These are phyloP conservation scores for Gorsachius magnificus DNA, from an alignment of 2,797 vertebrate species.

Conservation along the genomic window DNA sequence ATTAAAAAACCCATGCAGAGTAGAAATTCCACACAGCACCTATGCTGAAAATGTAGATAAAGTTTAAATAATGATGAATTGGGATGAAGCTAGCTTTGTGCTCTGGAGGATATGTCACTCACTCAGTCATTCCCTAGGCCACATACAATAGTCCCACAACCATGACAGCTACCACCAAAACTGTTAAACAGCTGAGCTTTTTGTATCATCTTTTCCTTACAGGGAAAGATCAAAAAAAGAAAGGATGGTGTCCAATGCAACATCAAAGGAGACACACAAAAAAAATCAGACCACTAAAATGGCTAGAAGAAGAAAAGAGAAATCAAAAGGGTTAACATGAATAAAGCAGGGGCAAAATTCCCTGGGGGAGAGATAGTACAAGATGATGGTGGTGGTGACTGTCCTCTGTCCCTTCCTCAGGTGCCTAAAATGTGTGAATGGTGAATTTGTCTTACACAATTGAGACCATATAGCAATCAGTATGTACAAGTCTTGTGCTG, in stretches of 20 bases:
- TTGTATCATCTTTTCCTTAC: not conserved
- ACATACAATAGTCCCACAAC: rapidly evolving
- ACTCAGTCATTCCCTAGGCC: not conserved
- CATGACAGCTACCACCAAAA: not conserved
- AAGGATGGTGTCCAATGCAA: rapidly evolving
- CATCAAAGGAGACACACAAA: not conserved
- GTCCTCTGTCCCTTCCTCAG: not conserved
- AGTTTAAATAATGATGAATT: not conserved
- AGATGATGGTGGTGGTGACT: not conserved
- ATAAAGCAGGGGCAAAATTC: not conserved
- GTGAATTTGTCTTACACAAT: not conserved
- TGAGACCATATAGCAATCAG: not conserved
- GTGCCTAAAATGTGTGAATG: not conserved
- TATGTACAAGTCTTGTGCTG: no score
- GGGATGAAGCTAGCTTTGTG: not conserved
- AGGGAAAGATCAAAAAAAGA: not conserved
- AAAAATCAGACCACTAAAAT: not conserved
- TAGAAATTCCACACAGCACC: not conserved
- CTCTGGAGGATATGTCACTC: not conserved
- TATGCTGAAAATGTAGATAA: not conserved
- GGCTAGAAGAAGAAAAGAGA: not conserved
- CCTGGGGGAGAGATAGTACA: not conserved
- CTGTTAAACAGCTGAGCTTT: not conserved
- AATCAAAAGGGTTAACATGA: not conserved
- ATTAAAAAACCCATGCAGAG: not conserved